Percentiles rank a stretch among this genome's conserved stretches.
These are phyloP conservation scores for Rutilus rutilus DNA, from an alignment of 2,113 vertebrate genomes.

Conservation along the genomic window DNA sequence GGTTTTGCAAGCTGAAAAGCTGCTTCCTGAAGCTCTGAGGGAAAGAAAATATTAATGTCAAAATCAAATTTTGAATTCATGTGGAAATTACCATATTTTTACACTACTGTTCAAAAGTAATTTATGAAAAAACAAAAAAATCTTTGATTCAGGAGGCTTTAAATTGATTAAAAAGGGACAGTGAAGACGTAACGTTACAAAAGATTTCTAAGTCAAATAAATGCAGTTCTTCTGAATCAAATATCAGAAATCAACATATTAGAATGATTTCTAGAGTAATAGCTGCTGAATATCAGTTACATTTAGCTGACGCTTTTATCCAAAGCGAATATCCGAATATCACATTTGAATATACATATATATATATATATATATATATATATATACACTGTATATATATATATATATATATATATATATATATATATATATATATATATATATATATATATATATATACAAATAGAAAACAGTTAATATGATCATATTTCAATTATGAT, in stretches of 20 bases:
- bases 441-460: background rate
- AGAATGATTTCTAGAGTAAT: no score
- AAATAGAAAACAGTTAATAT: background rate
- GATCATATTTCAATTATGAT: background rate
- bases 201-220: background rate
- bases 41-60: constrained; percentile 33
- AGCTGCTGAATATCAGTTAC: background rate
- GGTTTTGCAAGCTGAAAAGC: constrained; percentile 72
- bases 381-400: no score
- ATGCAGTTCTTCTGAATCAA: background rate
- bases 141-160: no score
- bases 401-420: no score
- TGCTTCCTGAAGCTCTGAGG: constrained; percentile 80
- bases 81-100: no score
- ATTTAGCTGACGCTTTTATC: no score
- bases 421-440: no score
- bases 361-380: background rate
- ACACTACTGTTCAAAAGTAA: no score
- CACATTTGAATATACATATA: background rate
- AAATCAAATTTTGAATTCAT: background rate
- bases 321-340: no score
- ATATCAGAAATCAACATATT: no score
- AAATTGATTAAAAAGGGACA: no score
- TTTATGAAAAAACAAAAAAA: no score
- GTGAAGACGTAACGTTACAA: background rate